A percentile compares a stretch with the other conserved stretches of the same genome.
Conservation (phyloP, 92 coral and sea anemone genomes). For the Umimayanthus chanpuru region DNA sequence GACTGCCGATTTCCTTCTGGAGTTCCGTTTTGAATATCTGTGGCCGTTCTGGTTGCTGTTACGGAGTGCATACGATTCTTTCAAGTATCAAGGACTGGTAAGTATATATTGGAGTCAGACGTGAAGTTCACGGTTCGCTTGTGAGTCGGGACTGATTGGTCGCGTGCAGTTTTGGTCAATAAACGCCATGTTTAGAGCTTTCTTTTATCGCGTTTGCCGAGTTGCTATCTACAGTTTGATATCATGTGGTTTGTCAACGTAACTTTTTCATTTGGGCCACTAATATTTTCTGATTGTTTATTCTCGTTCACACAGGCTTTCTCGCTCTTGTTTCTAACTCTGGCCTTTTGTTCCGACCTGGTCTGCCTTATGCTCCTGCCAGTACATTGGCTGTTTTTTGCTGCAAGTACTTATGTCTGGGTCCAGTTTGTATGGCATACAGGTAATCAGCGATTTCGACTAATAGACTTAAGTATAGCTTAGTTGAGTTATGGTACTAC, state of each 20-base stretch:
- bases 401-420: conserved; percentile 99
- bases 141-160: conserved; percentile 1
- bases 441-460: conserved; percentile 57
- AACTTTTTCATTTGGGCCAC: conserved; percentile 18
- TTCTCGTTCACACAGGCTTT: conserved; percentile 73
- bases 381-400: conserved; percentile 98
- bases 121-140: conserved; percentile 22
- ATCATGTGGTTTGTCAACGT: conserved; percentile 50
- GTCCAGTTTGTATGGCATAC: conserved; percentile 99
- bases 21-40: conserved; percentile 99
- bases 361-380: conserved; percentile 91
- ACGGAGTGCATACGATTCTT: conserved; percentile 99
- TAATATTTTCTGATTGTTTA: conserved; percentile 17
- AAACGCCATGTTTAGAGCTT: background rate
- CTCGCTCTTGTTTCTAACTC: conserved; percentile 88
- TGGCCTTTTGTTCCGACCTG: conserved; percentile 97
- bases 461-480: background rate
- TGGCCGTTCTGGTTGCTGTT: conserved; percentile 99
- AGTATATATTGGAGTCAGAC: conserved; percentile 49
- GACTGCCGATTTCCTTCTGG: conserved; percentile 97
- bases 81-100: conserved; percentile 99
- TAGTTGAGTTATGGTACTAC: conserved; percentile 3
- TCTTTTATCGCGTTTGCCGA: conserved; percentile 5
- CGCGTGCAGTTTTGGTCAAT: conserved; percentile 23
- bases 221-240: conserved; percentile 10